phyloP scores from a whole-genome alignment of 37 sponge, comb jelly and placozoan genomes.

The Spongilla lacustris region DNA sequence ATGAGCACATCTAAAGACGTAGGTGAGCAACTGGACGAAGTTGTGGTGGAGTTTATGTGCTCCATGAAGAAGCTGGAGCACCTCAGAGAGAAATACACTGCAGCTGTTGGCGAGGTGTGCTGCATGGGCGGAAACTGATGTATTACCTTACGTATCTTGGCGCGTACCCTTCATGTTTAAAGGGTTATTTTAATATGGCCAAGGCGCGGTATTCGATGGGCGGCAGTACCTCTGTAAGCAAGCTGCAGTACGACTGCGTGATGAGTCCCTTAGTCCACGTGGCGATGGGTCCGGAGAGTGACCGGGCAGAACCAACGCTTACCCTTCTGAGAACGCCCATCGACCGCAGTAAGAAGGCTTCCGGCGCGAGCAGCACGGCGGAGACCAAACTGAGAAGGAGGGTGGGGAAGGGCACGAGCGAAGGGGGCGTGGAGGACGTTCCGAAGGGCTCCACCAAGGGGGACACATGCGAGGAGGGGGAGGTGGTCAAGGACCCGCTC shows the following conservation, averaged over 20 bases:
- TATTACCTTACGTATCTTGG: background rate
- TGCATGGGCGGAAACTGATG: background rate
- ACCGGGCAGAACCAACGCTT: background rate
- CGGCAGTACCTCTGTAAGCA: slow-evolving; percentile 39
- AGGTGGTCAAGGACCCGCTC: slow-evolving; percentile 57
- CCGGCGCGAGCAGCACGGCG: background rate
- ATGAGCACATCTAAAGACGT: background rate
- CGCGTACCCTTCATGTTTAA: background rate
- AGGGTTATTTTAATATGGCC: slow-evolving; percentile 73
- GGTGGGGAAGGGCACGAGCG: background rate
- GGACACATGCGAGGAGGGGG: background rate
- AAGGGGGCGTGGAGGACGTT: slow-evolving; percentile 26
- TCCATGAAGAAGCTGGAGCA: slow-evolving; percentile 46
- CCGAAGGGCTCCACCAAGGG: background rate
- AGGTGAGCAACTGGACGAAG: slow-evolving; percentile 41
- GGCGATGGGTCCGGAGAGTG: background rate
- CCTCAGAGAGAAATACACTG: slow-evolving; percentile 40
- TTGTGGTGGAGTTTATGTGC: slow-evolving; percentile 48
- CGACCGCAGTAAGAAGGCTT: background rate
- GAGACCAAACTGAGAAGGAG: background rate
- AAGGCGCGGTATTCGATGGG: slow-evolving; percentile 78
- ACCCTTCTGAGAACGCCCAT: background rate
- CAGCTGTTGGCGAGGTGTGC: slow-evolving; percentile 41
- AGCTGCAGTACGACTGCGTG: slow-evolving; percentile 70
- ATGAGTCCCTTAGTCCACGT: slow-evolving; percentile 55